A percentile compares a stretch with the other conserved stretches of the same genome.
Conservation (phyloP, 53 echinoderm and acorn worm genomes). For the Henricia sp. region DNA sequence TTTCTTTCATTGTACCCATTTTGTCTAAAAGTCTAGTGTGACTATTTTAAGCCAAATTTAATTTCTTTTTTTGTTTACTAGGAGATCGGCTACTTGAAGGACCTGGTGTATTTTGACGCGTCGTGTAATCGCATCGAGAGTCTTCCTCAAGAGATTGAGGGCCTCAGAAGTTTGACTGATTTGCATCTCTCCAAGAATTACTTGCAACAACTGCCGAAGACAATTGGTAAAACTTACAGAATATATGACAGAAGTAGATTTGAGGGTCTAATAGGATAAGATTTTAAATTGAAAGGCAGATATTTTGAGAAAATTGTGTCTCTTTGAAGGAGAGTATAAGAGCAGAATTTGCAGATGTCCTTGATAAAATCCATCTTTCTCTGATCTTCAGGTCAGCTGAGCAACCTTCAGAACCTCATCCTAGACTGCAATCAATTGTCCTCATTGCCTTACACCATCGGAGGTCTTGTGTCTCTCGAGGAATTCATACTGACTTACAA, state of each 20-base stretch:
- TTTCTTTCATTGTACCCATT: conserved; percentile 43
- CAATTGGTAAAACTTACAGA: conserved; percentile 63
- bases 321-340: no score
- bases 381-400: conserved; percentile 72
- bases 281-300: no score
- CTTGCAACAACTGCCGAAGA: conserved; percentile 82
- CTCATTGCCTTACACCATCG: conserved; percentile 78
- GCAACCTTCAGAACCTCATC: conserved; percentile 81
- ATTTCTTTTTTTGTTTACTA: conserved; percentile 10
- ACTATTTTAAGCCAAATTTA: conserved; percentile 60
- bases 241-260: background rate
- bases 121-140: conserved; percentile 86
- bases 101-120: conserved; percentile 88
- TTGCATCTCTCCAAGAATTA: conserved; percentile 96
- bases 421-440: conserved; percentile 90
- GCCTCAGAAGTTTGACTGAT: conserved; percentile 82
- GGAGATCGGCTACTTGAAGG: conserved; percentile 82
- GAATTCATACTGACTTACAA: conserved; percentile 89
- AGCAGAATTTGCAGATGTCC: background rate
- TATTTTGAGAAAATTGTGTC: no score
- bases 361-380: background rate
- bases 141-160: conserved; percentile 75
- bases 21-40: conserved; percentile 65
- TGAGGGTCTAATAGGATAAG: no score
- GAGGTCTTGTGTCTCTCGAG: conserved; percentile 86